Evolutionary conservation across 2,113 vertebrate genomes (phyloP).

Genomic region (Notarius quadriscutis): DNA sequence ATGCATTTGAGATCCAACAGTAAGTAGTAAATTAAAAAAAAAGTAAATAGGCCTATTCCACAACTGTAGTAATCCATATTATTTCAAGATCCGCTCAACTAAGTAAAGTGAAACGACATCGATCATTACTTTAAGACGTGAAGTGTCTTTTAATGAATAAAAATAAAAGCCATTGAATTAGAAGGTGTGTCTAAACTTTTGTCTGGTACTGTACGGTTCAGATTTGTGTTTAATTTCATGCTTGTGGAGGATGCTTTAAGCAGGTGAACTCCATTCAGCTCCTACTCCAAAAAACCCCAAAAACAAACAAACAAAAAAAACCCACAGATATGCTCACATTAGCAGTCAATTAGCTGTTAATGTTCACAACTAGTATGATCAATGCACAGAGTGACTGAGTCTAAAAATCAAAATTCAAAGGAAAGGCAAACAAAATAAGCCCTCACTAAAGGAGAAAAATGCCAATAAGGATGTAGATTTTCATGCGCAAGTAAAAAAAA

Average conservation of each 20-base stretch:
- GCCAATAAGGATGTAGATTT: neutral
- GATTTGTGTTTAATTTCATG: constrained; percentile 35
- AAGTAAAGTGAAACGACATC: too few species aligned
- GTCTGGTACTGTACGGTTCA: neutral
- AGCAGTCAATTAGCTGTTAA: neutral
- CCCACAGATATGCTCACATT: constrained; percentile 14
- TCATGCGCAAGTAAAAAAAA: neutral
- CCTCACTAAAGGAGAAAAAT: constrained; percentile 6
- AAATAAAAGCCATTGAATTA: too few species aligned
- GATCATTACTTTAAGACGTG: too few species aligned
- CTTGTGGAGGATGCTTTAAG: neutral
- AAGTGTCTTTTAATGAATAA: too few species aligned
- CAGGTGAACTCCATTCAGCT: neutral
- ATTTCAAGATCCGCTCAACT: too few species aligned
- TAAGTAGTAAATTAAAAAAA: too few species aligned
- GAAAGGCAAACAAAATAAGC: constrained; percentile 23
- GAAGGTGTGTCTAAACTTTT: too few species aligned
- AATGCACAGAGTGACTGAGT: constrained; percentile 41
- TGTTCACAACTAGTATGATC: constrained; percentile 18
- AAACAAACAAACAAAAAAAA: neutral
- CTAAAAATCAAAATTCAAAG: neutral
- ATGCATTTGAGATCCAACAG: too few species aligned
- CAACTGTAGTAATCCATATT: too few species aligned
- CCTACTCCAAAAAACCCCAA: neutral
- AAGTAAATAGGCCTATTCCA: too few species aligned